A percentile compares a stretch with the other conserved stretches of the same genome.
Evolutionary conservation across 2,797 vertebrate species (phyloP).

Genomic region (Takifugu rubripes): DNA sequence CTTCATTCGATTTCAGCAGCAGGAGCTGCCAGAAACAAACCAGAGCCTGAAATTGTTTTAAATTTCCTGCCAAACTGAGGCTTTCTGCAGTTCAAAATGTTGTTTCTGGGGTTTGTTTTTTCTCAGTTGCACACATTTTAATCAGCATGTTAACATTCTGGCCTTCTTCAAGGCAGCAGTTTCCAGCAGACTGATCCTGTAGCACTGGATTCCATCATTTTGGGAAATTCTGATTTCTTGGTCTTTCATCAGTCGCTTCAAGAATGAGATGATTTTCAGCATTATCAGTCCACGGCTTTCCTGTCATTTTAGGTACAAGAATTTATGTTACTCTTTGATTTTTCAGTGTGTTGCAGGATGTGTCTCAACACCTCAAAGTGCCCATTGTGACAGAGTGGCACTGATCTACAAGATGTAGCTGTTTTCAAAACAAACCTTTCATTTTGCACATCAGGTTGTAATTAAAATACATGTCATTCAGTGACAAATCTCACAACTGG

Average conservation of each 20-base stretch:
- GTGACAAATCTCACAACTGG: constrained; percentile 44
- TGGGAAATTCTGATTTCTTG: constrained; percentile 25
- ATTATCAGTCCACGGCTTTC: constrained; percentile 11
- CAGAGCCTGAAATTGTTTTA: constrained; percentile 15
- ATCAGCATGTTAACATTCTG: too few relatives aligned
- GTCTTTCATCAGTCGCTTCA: too few relatives aligned
- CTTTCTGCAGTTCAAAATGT: constrained; percentile 20
- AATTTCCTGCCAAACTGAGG: constrained; percentile 7
- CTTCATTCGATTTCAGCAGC: not conserved
- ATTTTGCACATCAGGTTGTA: constrained; percentile 71
- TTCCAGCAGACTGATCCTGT: constrained; percentile 34
- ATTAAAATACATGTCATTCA: constrained; percentile 39
- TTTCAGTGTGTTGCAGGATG: constrained; percentile 49
- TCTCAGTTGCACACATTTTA: constrained; percentile 7
- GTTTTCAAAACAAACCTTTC: constrained; percentile 39
- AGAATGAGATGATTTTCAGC: constrained; percentile 62
- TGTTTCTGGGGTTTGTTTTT: constrained; percentile 2
- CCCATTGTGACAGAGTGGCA: constrained; percentile 62
- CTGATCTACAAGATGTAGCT: constrained; percentile 45
- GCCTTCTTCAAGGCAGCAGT: constrained; percentile 1
- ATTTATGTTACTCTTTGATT: constrained; percentile 52
- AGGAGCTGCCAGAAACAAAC: constrained; percentile 3
- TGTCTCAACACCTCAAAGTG: constrained; percentile 74
- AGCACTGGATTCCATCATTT: constrained; percentile 17
- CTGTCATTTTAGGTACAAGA: constrained; percentile 69